Evolutionary conservation across 2,888 invertebrate species (phyloP), one percentile per base, ranked within the genome.

Genomic region (Pyrrhosoma nymphula): DNA sequence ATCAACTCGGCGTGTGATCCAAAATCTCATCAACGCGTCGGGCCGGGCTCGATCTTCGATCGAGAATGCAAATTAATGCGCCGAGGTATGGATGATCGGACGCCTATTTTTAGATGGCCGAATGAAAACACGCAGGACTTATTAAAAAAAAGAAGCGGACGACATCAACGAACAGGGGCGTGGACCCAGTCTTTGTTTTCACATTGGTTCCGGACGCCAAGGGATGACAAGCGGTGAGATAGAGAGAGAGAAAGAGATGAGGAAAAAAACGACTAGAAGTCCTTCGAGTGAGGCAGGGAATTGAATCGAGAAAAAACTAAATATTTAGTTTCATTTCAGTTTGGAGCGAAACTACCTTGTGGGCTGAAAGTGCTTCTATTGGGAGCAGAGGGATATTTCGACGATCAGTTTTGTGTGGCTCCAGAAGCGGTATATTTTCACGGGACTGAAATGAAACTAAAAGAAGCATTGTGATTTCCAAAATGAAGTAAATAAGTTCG

Each of bases 41-140:
- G 56, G n/a, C 20, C 55, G n/a, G 23, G 20, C 63, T 60, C 20
- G 63, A 63, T 63, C 20, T 55, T 20, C 8, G 63, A 35, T 91
- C 20, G n/a, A 26, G 63, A 47, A 93, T 69, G 93, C 69, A 69
- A 69, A 93, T 93, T 39, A 93, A 89, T 89, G 26, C 69, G 63
- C n/a, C 69, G 47, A 69, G 6, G 47, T 47, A 69, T 60, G 69
- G 93, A n/a, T 93, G 69, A 93, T 93, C 69, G 47, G 93, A 91
- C 39, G 23, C 69, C n/a, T 63, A 93, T 82, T 82, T 26, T 82
- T 30, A 30, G 35, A 30, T 82, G 18, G 16, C 75, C 75, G 75
- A 82, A 35, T 30, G 69, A 30, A 82, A 82, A 82, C 75, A 30
- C 16, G 35, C 0, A 26, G 20, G 6, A 8, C 2, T 69, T 12